Evolutionary conservation across 2,888 invertebrate genomes (phyloP), one percentile per base, ranked within the genome.

Genomic region (Lycaena phlaeas): DNA sequence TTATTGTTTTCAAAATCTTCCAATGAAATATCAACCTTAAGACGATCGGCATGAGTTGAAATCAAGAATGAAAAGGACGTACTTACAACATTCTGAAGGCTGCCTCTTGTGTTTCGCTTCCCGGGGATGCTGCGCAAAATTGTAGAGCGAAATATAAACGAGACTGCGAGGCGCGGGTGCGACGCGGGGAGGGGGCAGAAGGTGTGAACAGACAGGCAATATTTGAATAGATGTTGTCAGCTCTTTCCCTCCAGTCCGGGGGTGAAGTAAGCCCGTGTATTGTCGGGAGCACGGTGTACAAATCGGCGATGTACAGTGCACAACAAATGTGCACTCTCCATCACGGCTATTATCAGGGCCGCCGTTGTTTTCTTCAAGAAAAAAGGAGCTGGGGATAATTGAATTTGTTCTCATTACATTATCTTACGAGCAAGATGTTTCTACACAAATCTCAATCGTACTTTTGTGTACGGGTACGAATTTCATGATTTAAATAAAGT

Each of bases 71-170:
- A 15, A 1, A 7, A 34, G 38, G 2, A 12, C 46, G 50, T 53
- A 54, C 42, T 56, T 77, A 62, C 44, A 70, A 56, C 67, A 46
- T 68, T 76, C 56, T 58, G 64, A 70, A 70, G 82, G 82, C 85
- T 86, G 73, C 77, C 64, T 60, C 72, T 72, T 76, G 75, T 70
- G 71, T 69, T 78, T 75, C 66, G 68, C 71, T 70, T 76, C 79
- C 82, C 82, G 78, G 85, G 85, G 86, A 86, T 85, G 86, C 86
- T 86, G 86, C 86, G 86, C 84, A 82, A 79, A 81, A 82, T 82
- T 79, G 82, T 78, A 84, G 73, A 78, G 77, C 82, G 77, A 79
- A 85, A 84, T 82, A 79, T 85, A 77, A 78, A 82, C 82, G 84
- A 85, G 86, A 84, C 84, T 78, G 84, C 85, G 70, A 78, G 85